These are phyloP conservation scores for Anguilla rostrata DNA, from an alignment of 2,113 vertebrate genomes.

Conservation along the genomic window DNA sequence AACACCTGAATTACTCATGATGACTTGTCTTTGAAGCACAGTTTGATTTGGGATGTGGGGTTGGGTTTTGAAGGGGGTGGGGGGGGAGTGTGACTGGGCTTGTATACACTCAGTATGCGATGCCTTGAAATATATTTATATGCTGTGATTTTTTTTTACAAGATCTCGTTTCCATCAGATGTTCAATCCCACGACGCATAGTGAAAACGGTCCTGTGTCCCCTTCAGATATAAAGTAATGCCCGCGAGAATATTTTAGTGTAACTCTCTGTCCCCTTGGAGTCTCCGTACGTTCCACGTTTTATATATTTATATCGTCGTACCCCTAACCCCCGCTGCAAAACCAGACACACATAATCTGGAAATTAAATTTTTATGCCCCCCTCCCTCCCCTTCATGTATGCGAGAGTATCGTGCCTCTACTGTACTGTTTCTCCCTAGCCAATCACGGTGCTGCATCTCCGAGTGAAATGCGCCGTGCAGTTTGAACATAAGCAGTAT, in stretches of 20 bases:
- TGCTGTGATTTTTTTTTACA: not conserved
- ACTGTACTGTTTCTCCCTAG: not conserved
- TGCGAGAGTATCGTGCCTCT: not conserved
- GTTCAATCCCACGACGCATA: not conserved
- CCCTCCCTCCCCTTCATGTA: not conserved
- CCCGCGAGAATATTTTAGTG: not conserved
- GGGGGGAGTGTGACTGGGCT: not conserved
- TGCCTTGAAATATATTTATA: not conserved
- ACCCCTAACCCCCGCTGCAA: not conserved
- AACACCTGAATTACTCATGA: not conserved
- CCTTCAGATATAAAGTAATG: not conserved
- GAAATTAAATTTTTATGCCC: not conserved
- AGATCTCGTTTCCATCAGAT: not conserved
- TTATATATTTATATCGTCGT: not conserved
- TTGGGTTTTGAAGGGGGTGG: not conserved
- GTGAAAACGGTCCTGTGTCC: not conserved
- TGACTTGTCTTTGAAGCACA: not conserved
- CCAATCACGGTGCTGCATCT: conserved; percentile 38
- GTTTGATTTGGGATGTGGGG: not conserved
- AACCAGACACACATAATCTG: not conserved
- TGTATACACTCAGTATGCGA: not conserved
- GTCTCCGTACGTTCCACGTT: not conserved
- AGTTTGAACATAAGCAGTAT: conserved; percentile 37
- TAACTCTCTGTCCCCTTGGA: not conserved
- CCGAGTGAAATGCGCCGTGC: conserved; percentile 41